Conservation (phyloP, 2,888 invertebrate genomes). For the Archips xylosteana region DNA sequence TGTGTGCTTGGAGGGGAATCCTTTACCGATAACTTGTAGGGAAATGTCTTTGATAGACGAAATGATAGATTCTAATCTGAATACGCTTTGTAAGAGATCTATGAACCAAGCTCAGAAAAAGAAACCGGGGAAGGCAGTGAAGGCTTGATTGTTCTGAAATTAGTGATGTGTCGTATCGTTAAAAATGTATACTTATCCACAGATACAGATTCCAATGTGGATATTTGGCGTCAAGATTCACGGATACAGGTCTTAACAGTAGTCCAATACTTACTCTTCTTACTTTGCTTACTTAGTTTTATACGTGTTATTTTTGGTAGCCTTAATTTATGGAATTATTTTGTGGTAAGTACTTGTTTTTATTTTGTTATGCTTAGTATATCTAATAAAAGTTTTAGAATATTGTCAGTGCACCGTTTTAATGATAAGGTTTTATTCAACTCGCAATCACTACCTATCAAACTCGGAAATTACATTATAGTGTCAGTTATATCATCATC, state of each 20-base stretch:
- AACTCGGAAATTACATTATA: too few relatives aligned
- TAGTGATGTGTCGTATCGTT: too few relatives aligned
- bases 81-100: conserved; percentile 43
- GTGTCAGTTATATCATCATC: too few relatives aligned
- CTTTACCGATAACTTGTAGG: conserved; percentile 57
- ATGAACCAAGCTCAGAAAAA: conserved; percentile 45
- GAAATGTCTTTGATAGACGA: conserved; percentile 58
- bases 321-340: background rate
- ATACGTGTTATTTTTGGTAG: background rate
- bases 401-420: background rate
- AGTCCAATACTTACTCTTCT: too few relatives aligned
- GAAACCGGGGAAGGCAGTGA: background rate
- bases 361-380: background rate
- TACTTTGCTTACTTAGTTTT: background rate
- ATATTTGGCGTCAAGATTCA: too few relatives aligned
- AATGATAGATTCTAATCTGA: conserved; percentile 50
- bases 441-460: too few relatives aligned
- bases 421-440: background rate
- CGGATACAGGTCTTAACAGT: too few relatives aligned
- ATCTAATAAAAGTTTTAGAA: background rate
- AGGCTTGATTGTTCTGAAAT: background rate
- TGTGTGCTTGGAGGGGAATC: conserved; percentile 65
- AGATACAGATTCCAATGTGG: too few relatives aligned
- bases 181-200: too few relatives aligned
- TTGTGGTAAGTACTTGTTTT: background rate